Conservation (phyloP, 2,888 invertebrate genomes). For the Cremastinae sp. region DNA sequence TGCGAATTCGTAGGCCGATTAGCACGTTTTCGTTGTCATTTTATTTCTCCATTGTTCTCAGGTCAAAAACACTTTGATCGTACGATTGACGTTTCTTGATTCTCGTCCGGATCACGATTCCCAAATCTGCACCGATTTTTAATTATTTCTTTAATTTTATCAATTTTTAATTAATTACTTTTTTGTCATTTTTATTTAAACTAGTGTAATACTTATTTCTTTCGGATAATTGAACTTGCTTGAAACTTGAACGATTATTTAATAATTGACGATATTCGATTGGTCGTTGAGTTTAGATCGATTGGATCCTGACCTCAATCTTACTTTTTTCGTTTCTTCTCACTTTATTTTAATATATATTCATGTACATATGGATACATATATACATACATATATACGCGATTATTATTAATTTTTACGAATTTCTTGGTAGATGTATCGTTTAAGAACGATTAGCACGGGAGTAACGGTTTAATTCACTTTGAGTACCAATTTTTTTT, state of each 20-base stretch:
- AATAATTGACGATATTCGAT: conserved; percentile 76
- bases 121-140: conserved; percentile 69
- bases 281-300: conserved; percentile 67
- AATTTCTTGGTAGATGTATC: conserved; percentile 34
- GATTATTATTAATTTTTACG: conserved; percentile 36
- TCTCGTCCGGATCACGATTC: conserved; percentile 57
- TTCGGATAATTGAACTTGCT: conserved; percentile 58
- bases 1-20: conserved; percentile 67
- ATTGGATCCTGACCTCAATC: conserved; percentile 46
- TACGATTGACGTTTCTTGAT: conserved; percentile 59
- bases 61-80: conserved; percentile 47
- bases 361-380: conserved; percentile 13
- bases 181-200: not conserved
- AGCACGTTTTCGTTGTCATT: conserved; percentile 61
- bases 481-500: conserved; percentile 40
- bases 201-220: not conserved
- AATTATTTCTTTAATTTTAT: conserved; percentile 58
- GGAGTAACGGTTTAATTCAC: conserved; percentile 50
- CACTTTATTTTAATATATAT: conserved; percentile 29
- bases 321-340: conserved; percentile 9
- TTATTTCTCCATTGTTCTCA: conserved; percentile 45
- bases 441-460: conserved; percentile 51
- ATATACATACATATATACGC: conserved; percentile 12
- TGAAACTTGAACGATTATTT: conserved; percentile 71
- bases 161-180: not conserved